A percentile compares a stretch with the other conserved stretches of the same genome.
These are phyloP conservation scores for Lepidochrysops patricia DNA, from an alignment of 2,888 invertebrate species.

Conservation along the genomic window DNA sequence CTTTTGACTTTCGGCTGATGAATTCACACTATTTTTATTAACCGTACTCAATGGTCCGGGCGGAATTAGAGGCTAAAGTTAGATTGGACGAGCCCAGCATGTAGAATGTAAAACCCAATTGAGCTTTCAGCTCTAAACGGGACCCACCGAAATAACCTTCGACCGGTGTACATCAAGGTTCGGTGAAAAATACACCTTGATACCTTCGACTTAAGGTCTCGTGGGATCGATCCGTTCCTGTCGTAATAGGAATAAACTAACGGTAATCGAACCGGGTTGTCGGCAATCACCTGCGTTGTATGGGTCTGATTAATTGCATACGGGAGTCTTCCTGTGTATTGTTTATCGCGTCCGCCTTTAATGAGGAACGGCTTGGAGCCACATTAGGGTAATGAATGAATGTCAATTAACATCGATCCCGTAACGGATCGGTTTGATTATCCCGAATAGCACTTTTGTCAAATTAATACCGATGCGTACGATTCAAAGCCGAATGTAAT, in stretches of 20 bases:
- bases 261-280: constrained; percentile 59
- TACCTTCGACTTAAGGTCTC: constrained; percentile 15
- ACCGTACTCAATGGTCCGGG: constrained; percentile 31
- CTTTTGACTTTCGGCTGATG: constrained; percentile 20
- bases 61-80: constrained; percentile 49
- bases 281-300: constrained; percentile 63
- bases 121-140: constrained; percentile 64
- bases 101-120: constrained; percentile 65
- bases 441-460: constrained; percentile 9
- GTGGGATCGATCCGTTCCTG: constrained; percentile 14
- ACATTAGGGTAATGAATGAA: constrained; percentile 11
- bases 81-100: constrained; percentile 53
- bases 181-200: constrained; percentile 29
- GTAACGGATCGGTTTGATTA: constrained; percentile 11
- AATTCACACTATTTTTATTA: constrained; percentile 27
- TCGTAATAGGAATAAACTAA: constrained; percentile 31
- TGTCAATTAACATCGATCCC: constrained; percentile 8
- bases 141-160: constrained; percentile 51
- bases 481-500: neutral
- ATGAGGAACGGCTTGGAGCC: constrained; percentile 15
- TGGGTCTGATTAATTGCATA: constrained; percentile 62
- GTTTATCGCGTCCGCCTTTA: constrained; percentile 31
- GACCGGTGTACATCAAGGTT: constrained; percentile 30
- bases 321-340: constrained; percentile 39
- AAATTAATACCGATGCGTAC: neutral